These are phyloP conservation scores for Macaca mulatta DNA, from an alignment of 2,113 vertebrate species.

Conservation along the genomic window DNA sequence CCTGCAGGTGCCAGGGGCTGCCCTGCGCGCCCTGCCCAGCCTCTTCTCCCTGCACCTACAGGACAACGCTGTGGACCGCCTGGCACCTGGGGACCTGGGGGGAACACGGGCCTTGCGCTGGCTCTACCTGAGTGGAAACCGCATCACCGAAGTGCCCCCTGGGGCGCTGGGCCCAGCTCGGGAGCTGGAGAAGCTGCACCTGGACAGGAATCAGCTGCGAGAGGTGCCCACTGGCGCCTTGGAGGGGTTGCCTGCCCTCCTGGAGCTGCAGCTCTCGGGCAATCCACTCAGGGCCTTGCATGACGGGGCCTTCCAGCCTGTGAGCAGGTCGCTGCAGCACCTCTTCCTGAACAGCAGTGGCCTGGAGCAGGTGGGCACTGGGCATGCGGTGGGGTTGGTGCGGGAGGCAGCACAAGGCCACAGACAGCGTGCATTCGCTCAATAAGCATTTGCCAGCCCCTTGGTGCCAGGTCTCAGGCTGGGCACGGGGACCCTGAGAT, in stretches of 20 bases:
- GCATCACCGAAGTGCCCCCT: slow-evolving; percentile 79
- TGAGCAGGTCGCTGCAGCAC: slow-evolving; percentile 88
- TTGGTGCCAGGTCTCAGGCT: neutral
- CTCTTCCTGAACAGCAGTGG: slow-evolving; percentile 92
- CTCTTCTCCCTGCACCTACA: slow-evolving; percentile 93
- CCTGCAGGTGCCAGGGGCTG: slow-evolving; percentile 81
- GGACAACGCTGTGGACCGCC: slow-evolving; percentile 86
- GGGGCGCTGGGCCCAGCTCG: slow-evolving; percentile 82
- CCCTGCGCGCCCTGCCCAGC: slow-evolving; percentile 88
- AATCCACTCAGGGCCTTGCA: slow-evolving; percentile 88
- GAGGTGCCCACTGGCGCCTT: slow-evolving; percentile 89
- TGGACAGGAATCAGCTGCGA: slow-evolving; percentile 89
- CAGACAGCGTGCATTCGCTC: accelerated
- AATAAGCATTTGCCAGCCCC: accelerated
- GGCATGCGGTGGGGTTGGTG: accelerated
- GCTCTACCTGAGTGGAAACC: slow-evolving; percentile 89
- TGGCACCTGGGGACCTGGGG: slow-evolving; percentile 80
- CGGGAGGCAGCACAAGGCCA: neutral
- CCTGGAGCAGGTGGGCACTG: slow-evolving; percentile 87
- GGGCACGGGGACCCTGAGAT: neutral
- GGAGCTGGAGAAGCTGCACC: slow-evolving; percentile 90
- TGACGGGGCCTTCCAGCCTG: slow-evolving; percentile 83
- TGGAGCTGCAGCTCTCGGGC: slow-evolving; percentile 88
- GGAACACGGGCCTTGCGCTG: slow-evolving; percentile 85
- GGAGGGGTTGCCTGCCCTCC: slow-evolving; percentile 82